Base-by-base conservation (phyloP, 2,888 invertebrate species). In the Dexiosoma caninum region DNA sequence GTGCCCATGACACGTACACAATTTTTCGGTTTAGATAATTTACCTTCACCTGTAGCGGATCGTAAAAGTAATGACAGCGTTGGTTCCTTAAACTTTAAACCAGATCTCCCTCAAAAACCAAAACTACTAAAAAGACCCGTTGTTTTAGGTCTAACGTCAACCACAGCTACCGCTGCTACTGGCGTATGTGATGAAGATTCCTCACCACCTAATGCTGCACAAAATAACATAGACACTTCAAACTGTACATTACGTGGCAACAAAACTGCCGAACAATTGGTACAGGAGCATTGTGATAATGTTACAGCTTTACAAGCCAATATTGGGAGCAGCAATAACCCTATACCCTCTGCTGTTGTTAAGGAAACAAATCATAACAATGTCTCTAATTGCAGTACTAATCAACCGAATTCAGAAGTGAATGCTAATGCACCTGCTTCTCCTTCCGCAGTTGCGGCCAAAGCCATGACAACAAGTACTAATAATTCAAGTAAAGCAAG, bases 91-190 rank as follows among this genome's bases (percentile, higher is more conserved):
- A 84, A 85, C 27, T 77, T 88, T 1, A 88, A 89, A 78, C 86
- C 89, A 12, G 91, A 91, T 77, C 85, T 91, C 30, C 89, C 90
- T 32, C 91, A 92, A 87, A 96, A 96, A 89, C 96, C 96, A 6
- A 94, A 94, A 62, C 93, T 96, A 83, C 96, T 96, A 60, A 95
- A 95, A 88, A 92, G 96, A 71, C 96, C 96, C 4, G 77, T 84
- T 42, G 87, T 83, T 10, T 80, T 88, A 53, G 79, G 82, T 14
- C 57, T 84, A 14, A 64, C 83, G 16, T 83, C 84, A 7, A 57
- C 72, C 2, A 57, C 78, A 6, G 72, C 59, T 1, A 23, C 14
- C 7, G 49, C 21, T 5, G 35, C 42, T 14, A 49, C 21, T 16
- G 46, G 8, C 7, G 27, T 8, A 5, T 87, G 86, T 71, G 88